phyloP scores from a whole-genome alignment of 2,113 vertebrate genomes.

The Aepyceros melampus region DNA sequence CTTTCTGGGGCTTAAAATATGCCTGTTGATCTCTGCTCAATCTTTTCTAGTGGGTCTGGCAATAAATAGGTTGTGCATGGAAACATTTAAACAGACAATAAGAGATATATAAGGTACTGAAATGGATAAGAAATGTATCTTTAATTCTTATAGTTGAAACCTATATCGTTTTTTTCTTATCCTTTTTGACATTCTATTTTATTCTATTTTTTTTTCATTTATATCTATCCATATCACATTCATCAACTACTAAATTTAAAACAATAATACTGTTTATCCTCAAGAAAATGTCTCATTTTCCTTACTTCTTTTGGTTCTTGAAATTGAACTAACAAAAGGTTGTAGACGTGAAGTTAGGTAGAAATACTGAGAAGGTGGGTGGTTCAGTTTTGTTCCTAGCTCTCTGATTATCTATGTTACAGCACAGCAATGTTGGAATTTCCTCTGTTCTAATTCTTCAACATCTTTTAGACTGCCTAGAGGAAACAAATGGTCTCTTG shows the following conservation, averaged over 20 bases:
- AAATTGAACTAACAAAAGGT: neutral
- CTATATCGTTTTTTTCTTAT: neutral
- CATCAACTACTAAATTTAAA: neutral
- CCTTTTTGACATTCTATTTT: neutral
- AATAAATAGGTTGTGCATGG: neutral
- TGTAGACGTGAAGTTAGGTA: neutral
- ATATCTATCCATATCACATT: neutral
- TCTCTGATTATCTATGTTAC: neutral
- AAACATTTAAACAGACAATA: neutral
- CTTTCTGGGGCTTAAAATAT: neutral
- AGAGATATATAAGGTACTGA: neutral
- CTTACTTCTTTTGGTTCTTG: neutral
- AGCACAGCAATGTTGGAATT: neutral
- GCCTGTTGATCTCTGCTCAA: neutral
- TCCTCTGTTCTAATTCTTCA: neutral
- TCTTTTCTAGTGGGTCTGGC: neutral
- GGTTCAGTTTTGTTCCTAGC: neutral
- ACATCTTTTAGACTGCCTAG: neutral
- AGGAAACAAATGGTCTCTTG: neutral
- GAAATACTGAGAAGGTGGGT: neutral
- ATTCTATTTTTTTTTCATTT: neutral
- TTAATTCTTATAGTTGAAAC: neutral
- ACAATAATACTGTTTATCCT: neutral
- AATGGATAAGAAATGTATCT: neutral
- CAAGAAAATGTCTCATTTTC: neutral